Conservation (phyloP, 2,888 invertebrate species). For the Orthosia cruda region DNA sequence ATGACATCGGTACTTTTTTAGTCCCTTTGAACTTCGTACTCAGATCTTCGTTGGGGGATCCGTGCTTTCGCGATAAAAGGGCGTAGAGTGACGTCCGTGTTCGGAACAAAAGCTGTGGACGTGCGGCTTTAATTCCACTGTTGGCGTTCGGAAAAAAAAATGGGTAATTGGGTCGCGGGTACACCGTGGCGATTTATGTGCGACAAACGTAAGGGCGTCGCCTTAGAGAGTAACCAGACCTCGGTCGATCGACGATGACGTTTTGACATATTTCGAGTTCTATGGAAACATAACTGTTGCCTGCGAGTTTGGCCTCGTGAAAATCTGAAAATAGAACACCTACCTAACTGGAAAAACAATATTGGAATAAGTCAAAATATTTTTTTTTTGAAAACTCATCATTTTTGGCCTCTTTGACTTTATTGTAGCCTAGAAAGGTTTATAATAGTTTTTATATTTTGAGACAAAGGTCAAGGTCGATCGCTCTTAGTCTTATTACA, state of each 20-base stretch:
- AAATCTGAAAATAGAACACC: neutral
- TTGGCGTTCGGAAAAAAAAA: conserved; percentile 83
- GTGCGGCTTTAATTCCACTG: conserved; percentile 82
- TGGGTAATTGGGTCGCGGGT: conserved; percentile 84
- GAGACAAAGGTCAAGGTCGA: neutral
- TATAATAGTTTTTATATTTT: neutral
- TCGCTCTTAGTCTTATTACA: too few relatives aligned
- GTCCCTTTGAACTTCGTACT: conserved; percentile 56
- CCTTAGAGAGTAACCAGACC: conserved; percentile 27
- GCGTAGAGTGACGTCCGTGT: conserved; percentile 78
- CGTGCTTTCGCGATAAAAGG: conserved; percentile 71
- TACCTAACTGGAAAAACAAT: neutral
- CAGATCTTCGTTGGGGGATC: conserved; percentile 58
- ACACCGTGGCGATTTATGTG: conserved; percentile 66
- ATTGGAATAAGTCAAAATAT: too few relatives aligned
- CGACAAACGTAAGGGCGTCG: conserved; percentile 40
- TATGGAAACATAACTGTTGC: neutral
- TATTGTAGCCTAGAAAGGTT: too few relatives aligned
- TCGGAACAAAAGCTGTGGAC: conserved; percentile 79
- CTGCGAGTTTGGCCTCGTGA: neutral
- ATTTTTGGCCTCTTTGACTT: neutral
- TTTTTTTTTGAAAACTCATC: too few relatives aligned
- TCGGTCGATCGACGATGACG: neutral
- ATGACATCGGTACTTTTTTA: conserved; percentile 47
- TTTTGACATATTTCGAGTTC: conserved; percentile 2